phyloP scores from a whole-genome alignment of 2,888 invertebrate species.

The Epicampocera succincta region DNA sequence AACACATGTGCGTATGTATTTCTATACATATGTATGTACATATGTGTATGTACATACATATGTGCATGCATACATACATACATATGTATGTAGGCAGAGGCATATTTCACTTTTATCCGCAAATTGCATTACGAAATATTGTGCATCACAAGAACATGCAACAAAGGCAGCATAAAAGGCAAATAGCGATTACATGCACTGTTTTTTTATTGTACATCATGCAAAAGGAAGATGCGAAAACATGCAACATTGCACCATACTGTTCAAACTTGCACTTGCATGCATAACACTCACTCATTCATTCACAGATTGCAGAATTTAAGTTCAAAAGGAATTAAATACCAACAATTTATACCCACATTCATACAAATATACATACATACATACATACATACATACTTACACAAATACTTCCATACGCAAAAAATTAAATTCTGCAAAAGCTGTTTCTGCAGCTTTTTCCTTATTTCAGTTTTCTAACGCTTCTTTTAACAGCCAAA shows the following conservation, averaged over 20 bases:
- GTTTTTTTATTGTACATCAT: slow-evolving; percentile 15
- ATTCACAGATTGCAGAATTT: slow-evolving; percentile 9
- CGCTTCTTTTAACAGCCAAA: neutral
- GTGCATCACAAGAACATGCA: slow-evolving; percentile 40
- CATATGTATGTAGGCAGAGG: neutral
- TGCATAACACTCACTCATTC: neutral
- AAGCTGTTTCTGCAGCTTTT: neutral
- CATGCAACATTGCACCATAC: slow-evolving; percentile 47
- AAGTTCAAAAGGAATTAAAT: neutral
- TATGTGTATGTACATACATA: neutral
- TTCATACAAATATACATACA: neutral
- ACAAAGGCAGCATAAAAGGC: neutral
- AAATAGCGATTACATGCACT: slow-evolving; percentile 35
- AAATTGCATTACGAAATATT: slow-evolving; percentile 54
- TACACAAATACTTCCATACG: too few species aligned
- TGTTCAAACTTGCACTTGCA: slow-evolving; percentile 20
- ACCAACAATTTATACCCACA: slow-evolving; percentile 8
- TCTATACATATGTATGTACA: too few species aligned
- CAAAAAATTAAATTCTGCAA: neutral
- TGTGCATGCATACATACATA: neutral
- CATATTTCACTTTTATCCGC: slow-evolving; percentile 59
- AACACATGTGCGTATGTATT: too few species aligned
- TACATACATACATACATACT: neutral
- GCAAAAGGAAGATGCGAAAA: slow-evolving; percentile 54
- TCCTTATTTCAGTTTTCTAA: neutral